A percentile compares a stretch with the other conserved stretches of the same genome.
Evolutionary conservation across 2,888 invertebrate genomes (phyloP).

Genomic region (Crioceris asparagi): DNA sequence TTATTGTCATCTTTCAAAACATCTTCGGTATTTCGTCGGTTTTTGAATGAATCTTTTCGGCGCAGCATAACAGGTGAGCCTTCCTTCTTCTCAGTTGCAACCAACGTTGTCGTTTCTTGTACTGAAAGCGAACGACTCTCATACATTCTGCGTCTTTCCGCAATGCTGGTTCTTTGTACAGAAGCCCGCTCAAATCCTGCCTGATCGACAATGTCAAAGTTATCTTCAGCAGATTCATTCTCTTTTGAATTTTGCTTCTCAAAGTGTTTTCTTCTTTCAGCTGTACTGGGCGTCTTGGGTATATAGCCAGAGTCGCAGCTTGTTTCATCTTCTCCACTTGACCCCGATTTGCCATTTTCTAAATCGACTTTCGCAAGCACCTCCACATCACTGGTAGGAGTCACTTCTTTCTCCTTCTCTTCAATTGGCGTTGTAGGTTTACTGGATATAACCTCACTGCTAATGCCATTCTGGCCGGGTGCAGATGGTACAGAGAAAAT

Average conservation of each 20-base stretch:
- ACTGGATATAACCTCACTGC: slow-evolving; percentile 1
- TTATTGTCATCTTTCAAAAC: slow-evolving; percentile 34
- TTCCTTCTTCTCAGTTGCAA: slow-evolving; percentile 48
- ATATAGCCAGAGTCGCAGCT: slow-evolving; percentile 56
- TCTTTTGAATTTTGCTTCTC: slow-evolving; percentile 41
- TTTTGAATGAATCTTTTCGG: slow-evolving; percentile 59
- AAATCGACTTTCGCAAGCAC: slow-evolving; percentile 23
- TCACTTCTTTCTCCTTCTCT: slow-evolving; percentile 12
- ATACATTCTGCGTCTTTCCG: slow-evolving; percentile 65
- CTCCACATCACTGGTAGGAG: slow-evolving; percentile 14
- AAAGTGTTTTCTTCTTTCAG: slow-evolving; percentile 67
- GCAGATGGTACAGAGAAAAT: slow-evolving; percentile 72
- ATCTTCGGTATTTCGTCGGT: slow-evolving; percentile 44
- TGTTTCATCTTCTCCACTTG: slow-evolving; percentile 50
- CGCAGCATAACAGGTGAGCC: slow-evolving; percentile 65
- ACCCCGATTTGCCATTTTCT: slow-evolving; percentile 49
- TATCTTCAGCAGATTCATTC: slow-evolving; percentile 33
- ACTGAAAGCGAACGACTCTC: slow-evolving; percentile 37
- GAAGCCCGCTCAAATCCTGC: slow-evolving; percentile 43
- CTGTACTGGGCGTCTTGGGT: slow-evolving; percentile 67
- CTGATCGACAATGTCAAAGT: slow-evolving; percentile 44
- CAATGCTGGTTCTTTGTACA: slow-evolving; percentile 59
- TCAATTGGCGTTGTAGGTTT: slow-evolving; percentile 9
- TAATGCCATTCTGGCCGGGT: slow-evolving; percentile 39
- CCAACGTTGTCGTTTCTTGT: slow-evolving; percentile 31